Conservation (phyloP, 2,113 vertebrate species). For the Epinephelus lanceolatus region DNA sequence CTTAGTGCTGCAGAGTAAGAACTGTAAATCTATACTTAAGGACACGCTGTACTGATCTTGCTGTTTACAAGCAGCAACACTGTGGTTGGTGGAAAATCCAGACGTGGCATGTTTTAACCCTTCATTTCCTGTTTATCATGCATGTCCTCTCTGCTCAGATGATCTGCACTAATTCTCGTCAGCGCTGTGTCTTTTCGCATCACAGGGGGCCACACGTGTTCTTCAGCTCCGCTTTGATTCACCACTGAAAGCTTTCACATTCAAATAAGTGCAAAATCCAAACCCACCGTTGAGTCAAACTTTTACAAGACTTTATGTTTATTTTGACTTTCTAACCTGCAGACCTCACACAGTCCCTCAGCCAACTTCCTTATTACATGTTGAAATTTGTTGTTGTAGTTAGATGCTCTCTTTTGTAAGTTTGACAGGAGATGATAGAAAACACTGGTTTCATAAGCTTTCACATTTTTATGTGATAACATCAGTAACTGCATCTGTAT, state of each 20-base stretch:
- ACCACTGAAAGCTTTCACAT: slow-evolving; percentile 55
- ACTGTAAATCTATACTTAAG: background rate
- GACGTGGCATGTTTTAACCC: slow-evolving; percentile 72
- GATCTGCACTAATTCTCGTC: slow-evolving; percentile 41
- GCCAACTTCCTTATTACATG: slow-evolving; percentile 10
- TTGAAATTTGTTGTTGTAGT: background rate
- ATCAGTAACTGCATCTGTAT: background rate
- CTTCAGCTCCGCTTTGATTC: slow-evolving; percentile 30
- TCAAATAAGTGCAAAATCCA: slow-evolving; percentile 27
- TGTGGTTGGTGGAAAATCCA: slow-evolving; percentile 77
- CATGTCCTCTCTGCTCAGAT: slow-evolving; percentile 55
- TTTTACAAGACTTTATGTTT: background rate
- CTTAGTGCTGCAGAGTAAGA: background rate
- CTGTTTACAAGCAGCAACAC: slow-evolving; percentile 64
- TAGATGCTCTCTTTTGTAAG: slow-evolving; percentile 3
- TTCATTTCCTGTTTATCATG: slow-evolving; percentile 80
- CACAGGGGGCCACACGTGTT: background rate
- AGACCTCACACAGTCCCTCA: background rate
- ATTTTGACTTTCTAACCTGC: slow-evolving; percentile 25
- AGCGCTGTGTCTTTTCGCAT: slow-evolving; percentile 29
- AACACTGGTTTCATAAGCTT: slow-evolving; percentile 3
- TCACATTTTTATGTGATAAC: background rate
- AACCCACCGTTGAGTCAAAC: slow-evolving; percentile 21
- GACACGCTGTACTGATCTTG: slow-evolving; percentile 25
- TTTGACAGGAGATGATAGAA: slow-evolving; percentile 14